Base-by-base conservation (phyloP, 2,888 invertebrate species). In the Cyclophora albipunctata region DNA sequence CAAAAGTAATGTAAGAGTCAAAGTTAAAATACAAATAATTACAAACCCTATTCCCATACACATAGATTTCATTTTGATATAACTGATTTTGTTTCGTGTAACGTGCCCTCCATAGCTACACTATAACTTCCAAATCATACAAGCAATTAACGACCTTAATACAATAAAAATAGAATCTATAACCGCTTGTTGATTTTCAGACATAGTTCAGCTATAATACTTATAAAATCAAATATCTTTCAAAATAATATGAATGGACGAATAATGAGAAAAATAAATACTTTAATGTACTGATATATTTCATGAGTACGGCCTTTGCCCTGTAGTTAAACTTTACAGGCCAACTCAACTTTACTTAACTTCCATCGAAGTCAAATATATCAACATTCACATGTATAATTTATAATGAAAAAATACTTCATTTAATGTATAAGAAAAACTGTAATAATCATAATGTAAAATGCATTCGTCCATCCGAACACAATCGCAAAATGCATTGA, bases 401-500 rank as follows among this genome's bases (percentile, higher is more conserved):
- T 20, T 20, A 20, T 20, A 20, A 20, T 20, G 20, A 20, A 20
- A 20, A 20, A 20, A 20, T 20, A 20, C 20, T 20, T 42, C 20
- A 7, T 42, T 7, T 42, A 2, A 42, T 43, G 20, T 51, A 51
- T 53, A 55, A 47, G 33, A 20, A 20, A 20, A 20, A 1, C 20
- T 20, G 20, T 20, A 20, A 20, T 20, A 20, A 20, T 20, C 20
- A 20, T 20, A 20, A 20, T 20, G 20, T 20, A 20, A 20, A 20
- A 20, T 20, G 20, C 20, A 20, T 20, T 50, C 42, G 42, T 34
- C 43, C 42, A 46, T 40, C 46, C 57, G 46, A 52, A 50, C 45
- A 20, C 71, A 81, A 72, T 79, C 75, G 71, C 20, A 78, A 80
- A 84, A 84, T 82, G 82, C 83, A 80, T 79, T 66, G 67, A 72